These are phyloP conservation scores for Oplegnathus fasciatus DNA, from an alignment of 2,113 vertebrate species.

Conservation along the genomic window DNA sequence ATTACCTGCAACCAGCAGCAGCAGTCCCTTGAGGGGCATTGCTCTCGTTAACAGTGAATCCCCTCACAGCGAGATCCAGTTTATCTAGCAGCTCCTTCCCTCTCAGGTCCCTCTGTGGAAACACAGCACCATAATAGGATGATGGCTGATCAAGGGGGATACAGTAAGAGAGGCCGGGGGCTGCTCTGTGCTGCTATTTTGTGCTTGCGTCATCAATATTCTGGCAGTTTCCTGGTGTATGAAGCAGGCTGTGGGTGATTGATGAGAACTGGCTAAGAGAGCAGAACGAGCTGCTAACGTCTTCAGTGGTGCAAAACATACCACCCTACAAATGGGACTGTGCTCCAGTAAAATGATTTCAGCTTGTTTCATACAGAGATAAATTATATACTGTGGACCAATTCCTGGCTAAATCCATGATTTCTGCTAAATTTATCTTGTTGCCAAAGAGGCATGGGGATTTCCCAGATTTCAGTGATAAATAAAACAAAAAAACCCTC, in stretches of 20 bases:
- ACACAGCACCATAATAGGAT: constrained; percentile 59
- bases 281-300: constrained; percentile 53
- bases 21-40: constrained; percentile 18
- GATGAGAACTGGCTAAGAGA: constrained; percentile 62
- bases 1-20: constrained; percentile 35
- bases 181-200: constrained; percentile 48
- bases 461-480: constrained; percentile 26
- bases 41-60: constrained; percentile 44
- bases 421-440: background rate
- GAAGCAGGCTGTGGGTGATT: constrained; percentile 61
- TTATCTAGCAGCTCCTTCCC: constrained; percentile 33
- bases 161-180: constrained; percentile 24
- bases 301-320: constrained; percentile 51
- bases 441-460: constrained; percentile 13
- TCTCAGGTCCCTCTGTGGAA: constrained; percentile 38
- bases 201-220: constrained; percentile 74
- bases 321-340: constrained; percentile 39
- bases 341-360: constrained; percentile 36
- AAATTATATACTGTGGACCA: constrained; percentile 23
- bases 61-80: constrained; percentile 46
- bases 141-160: constrained; percentile 54
- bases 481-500: constrained; percentile 2
- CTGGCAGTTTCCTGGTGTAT: constrained; percentile 53
- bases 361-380: constrained; percentile 31
- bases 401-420: background rate